Base-by-base conservation (phyloP, 2,888 invertebrate genomes). In the Nomada ferruginata region DNA sequence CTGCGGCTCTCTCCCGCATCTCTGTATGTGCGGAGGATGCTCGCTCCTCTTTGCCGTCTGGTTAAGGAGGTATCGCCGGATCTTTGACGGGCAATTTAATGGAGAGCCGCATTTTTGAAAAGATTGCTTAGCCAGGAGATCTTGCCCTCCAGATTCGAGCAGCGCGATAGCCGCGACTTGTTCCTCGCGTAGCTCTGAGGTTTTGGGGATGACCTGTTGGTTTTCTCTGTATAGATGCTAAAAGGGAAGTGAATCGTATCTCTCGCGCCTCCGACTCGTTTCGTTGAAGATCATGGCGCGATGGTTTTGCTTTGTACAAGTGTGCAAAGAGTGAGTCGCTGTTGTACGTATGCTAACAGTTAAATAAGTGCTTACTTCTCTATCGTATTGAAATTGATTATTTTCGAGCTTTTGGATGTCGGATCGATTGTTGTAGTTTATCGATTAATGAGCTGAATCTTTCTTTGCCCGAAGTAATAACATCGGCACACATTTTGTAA, bases 1-100 rank as follows among this genome's bases (percentile, higher is more conserved):
- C 64, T 65, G 66, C 60, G 65, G 42, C 53, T 72, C 75, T 66
- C 52, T 36, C 66, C 66, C 59, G 53, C n/a, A 2, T 36, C 2
- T 42, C 5, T 55, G 13, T 3, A 0, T 36, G 44, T 0, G 57
- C 18, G 69, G 7, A 13, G 13, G 47, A 13, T 18, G 55, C 42
- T 42, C 23, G 36, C 18, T 53, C 10, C 52, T 2, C 66, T 71
- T 70, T 36, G 61, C 55, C 26, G 55, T 68, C 63, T 57, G 76
- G 60, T 60, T 50, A 26, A 72, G 73, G 18, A 71, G 65, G 36
- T 71, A 82, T 82, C 79, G 60, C 42, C 15, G 29, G 75, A 75
- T 75, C 66, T 82, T 66, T 71, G 70, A 75, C 80, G 29, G 75
- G 57, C 63, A 57, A 75, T 79, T 82, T 82, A 63, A 79, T 23